These are phyloP conservation scores for Hypocryptadius cinnamomeus DNA, from an alignment of 2,113 vertebrate species.

Conservation along the genomic window DNA sequence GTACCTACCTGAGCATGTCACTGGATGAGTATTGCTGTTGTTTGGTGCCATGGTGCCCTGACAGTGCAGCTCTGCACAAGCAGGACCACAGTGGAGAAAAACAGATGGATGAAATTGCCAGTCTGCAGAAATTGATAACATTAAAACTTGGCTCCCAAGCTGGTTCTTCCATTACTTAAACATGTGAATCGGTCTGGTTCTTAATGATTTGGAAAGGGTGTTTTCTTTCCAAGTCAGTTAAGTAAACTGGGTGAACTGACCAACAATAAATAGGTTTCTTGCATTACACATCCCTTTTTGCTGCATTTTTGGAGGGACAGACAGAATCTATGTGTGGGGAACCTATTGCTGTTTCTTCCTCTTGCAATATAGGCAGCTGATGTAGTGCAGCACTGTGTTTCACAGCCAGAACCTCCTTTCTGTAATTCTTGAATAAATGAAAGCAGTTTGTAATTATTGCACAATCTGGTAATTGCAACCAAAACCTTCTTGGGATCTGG, in stretches of 20 bases:
- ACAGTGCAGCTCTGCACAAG: background rate
- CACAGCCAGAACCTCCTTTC: background rate
- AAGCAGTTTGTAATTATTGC: background rate
- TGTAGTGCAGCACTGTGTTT: background rate
- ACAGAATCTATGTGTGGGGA: background rate
- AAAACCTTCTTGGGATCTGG: background rate
- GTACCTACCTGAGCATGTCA: background rate
- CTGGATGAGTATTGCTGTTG: background rate
- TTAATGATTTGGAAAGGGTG: background rate
- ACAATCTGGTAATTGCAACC: background rate
- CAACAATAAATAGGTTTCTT: background rate
- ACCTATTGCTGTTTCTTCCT: background rate
- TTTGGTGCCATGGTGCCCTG: fast-evolving
- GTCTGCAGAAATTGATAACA: background rate
- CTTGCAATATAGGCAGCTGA: background rate
- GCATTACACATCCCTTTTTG: background rate
- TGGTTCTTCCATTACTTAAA: background rate
- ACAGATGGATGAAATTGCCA: background rate
- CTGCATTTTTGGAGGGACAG: background rate
- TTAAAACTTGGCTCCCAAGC: background rate
- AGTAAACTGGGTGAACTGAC: background rate
- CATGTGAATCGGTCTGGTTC: background rate
- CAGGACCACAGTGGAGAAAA: background rate
- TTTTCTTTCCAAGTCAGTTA: background rate
- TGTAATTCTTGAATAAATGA: background rate